phyloP scores from a whole-genome alignment of 2,888 invertebrate species.

The Conomelus anceps region DNA sequence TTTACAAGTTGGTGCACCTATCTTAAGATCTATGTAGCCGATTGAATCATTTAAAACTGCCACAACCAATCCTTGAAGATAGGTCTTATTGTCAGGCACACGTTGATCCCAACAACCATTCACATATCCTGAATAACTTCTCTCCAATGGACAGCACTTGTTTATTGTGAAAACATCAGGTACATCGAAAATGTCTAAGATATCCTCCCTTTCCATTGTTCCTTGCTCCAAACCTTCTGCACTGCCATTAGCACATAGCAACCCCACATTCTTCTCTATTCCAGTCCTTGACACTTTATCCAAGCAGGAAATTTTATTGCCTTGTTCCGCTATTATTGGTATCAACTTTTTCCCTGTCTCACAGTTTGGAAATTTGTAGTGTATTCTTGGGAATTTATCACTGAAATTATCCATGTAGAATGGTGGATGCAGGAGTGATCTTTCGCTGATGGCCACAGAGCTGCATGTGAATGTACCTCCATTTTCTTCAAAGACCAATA shows the following conservation, averaged over 20 bases:
- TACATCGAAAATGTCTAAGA: not conserved
- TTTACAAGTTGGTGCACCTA: conserved; percentile 29
- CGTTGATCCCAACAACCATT: conserved; percentile 28
- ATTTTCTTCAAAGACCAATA: not conserved
- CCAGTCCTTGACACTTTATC: not conserved
- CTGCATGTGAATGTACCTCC: not conserved
- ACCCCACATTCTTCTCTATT: not conserved
- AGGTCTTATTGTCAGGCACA: conserved; percentile 11
- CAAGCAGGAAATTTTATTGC: not conserved
- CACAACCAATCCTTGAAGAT: conserved; percentile 21
- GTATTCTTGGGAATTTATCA: not conserved
- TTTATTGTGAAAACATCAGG: conserved; percentile 29
- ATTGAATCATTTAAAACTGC: conserved; percentile 25
- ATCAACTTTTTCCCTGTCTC: not conserved
- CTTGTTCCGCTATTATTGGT: not conserved
- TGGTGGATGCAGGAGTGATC: not conserved
- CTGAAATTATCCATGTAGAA: not conserved
- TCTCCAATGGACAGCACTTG: conserved; percentile 32
- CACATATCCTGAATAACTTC: conserved; percentile 27
- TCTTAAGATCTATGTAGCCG: conserved; percentile 26
- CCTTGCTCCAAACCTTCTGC: not conserved
- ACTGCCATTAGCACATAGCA: not conserved
- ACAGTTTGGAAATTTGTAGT: not conserved
- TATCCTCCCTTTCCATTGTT: not conserved
- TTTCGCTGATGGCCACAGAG: not conserved